phyloP scores from a whole-genome alignment of 2,888 invertebrate genomes.

The Cephonodes hylas region DNA sequence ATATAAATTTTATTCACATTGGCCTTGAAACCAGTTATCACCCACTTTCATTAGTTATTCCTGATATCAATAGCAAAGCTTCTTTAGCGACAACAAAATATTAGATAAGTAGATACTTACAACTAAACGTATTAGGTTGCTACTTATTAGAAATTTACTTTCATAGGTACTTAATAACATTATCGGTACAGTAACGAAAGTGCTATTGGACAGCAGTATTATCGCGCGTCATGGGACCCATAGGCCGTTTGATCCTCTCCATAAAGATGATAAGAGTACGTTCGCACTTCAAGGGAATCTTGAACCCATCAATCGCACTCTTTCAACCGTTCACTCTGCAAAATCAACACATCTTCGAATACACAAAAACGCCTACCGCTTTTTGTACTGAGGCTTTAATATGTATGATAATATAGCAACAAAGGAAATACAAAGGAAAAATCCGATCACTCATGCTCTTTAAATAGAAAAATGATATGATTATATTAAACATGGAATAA shows the following conservation, averaged over 20 bases:
- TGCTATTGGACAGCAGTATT: conserved; percentile 63
- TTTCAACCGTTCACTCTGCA: conserved; percentile 40
- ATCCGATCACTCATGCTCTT: too few species aligned
- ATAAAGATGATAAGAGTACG: conserved; percentile 59
- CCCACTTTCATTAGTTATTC: too few species aligned
- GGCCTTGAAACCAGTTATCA: too few species aligned
- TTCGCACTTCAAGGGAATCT: conserved; percentile 35
- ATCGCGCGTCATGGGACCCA: conserved; percentile 56
- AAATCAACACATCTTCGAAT: conserved; percentile 7
- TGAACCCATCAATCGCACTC: conserved; percentile 47
- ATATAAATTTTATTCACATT: too few species aligned
- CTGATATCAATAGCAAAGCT: too few species aligned
- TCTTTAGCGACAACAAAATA: too few species aligned
- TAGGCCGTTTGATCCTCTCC: conserved; percentile 61
- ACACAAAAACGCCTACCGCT: not conserved
- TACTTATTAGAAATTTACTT: too few species aligned
- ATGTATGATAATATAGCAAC: conserved; percentile 44
- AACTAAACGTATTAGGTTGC: too few species aligned
- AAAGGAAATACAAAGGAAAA: conserved; percentile 52
- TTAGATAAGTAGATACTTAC: too few species aligned
- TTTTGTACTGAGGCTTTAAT: not conserved
- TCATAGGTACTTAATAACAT: conserved; percentile 12
- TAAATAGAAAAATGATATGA: too few species aligned
- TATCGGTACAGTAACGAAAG: conserved; percentile 60
- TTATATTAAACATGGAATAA: too few species aligned